Percentiles rank a stretch among this genome's conserved stretches.
These are phyloP conservation scores for Frankliniella intonsa DNA, from an alignment of 2,888 invertebrate genomes.

Conservation along the genomic window DNA sequence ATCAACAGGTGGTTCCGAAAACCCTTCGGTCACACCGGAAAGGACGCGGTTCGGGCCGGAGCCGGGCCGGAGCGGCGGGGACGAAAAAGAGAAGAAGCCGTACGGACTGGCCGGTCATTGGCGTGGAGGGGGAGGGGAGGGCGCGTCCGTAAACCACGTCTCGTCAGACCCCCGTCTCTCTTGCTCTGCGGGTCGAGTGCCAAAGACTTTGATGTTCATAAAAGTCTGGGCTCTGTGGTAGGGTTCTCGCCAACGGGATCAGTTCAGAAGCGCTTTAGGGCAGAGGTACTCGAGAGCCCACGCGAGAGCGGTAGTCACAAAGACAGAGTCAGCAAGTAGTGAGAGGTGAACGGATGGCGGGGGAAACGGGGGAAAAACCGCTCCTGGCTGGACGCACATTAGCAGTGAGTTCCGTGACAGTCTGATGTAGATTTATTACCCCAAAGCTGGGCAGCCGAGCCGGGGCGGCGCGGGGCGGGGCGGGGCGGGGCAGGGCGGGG, in stretches of 20 bases:
- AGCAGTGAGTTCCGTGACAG: no score
- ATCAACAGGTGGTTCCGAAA: slow-evolving; percentile 13
- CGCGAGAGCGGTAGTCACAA: background rate
- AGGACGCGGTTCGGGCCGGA: background rate
- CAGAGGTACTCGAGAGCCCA: no score
- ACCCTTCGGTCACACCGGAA: slow-evolving; percentile 3
- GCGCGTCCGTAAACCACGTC: no score
- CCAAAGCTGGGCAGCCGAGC: background rate
- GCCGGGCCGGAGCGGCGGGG: background rate
- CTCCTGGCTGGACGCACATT: background rate
- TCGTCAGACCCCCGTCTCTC: no score
- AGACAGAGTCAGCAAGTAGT: background rate
- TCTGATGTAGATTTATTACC: slow-evolving; percentile 20
- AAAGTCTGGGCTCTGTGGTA: no score
- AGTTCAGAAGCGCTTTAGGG: no score
- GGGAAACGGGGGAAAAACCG: background rate
- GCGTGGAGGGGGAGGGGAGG: background rate
- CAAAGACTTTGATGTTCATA: no score
- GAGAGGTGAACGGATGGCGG: background rate
- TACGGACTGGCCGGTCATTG: no score
- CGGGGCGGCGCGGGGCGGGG: no score
- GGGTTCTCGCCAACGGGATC: no score
- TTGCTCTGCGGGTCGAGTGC: no score
- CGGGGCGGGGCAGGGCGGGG: no score
- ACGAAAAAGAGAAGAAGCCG: background rate